These are phyloP conservation scores for Craseonycteris thonglongyai DNA, from an alignment of 2,113 vertebrate species.

Conservation along the genomic window DNA sequence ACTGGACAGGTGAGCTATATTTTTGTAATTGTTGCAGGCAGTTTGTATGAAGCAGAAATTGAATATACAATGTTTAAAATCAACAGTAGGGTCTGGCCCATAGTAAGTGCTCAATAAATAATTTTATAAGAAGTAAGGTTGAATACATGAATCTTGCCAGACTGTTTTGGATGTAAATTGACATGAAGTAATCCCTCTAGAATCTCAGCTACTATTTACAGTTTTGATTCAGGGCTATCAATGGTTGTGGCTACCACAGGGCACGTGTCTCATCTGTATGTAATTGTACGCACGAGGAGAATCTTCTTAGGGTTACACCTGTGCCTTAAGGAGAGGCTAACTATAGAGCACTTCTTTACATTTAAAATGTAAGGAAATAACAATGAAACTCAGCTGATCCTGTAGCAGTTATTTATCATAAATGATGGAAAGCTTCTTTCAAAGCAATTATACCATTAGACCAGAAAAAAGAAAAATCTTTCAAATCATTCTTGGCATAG, in stretches of 20 bases:
- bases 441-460: neutral
- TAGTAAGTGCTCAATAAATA: neutral
- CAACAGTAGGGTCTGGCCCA: neutral
- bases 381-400: neutral
- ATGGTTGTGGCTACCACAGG: neutral
- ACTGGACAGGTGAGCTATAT: neutral
- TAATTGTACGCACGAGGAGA: neutral
- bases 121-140: neutral
- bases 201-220: neutral
- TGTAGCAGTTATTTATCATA: neutral
- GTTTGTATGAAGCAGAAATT: neutral
- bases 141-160: neutral
- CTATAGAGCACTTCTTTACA: neutral
- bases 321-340: neutral
- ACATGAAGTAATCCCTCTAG: neutral
- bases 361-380: neutral
- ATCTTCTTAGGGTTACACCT: neutral
- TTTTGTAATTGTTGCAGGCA: neutral
- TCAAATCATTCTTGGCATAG: neutral
- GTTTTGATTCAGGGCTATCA: neutral
- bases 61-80: neutral
- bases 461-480: too few relatives aligned
- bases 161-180: neutral
- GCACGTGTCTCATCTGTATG: neutral
- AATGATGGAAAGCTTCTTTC: conserved; percentile 5